phyloP scores from a whole-genome alignment of 2,113 vertebrate species.

The Sebastes schlegelii region DNA sequence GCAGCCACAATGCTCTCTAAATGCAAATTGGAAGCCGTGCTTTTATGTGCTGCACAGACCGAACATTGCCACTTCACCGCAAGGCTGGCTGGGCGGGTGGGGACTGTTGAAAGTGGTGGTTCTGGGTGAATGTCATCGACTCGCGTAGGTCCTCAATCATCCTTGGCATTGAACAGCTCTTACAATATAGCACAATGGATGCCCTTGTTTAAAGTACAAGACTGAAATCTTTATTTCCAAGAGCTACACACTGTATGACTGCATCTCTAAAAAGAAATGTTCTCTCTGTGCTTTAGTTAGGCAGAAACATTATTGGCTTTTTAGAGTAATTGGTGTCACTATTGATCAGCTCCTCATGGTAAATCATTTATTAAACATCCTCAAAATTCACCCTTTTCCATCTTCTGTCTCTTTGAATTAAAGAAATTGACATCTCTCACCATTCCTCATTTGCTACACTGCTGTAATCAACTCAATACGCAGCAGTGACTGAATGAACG shows the following conservation, averaged over 20 bases:
- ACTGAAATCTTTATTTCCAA: conserved; percentile 21
- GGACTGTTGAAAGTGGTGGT: conserved; percentile 40
- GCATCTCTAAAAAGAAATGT: neutral
- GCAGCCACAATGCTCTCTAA: conserved; percentile 49
- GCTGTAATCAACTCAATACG: conserved; percentile 25
- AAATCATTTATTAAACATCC: conserved; percentile 18
- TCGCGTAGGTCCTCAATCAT: conserved; percentile 43
- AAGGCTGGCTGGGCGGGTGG: conserved; percentile 42
- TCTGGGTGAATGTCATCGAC: conserved; percentile 47
- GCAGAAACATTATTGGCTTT: neutral
- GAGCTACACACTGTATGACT: neutral
- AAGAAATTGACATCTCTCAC: conserved; percentile 3
- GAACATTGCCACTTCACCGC: conserved; percentile 35
- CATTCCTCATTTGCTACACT: neutral
- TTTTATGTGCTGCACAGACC: conserved; percentile 53
- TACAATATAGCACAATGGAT: conserved; percentile 20
- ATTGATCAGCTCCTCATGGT: conserved; percentile 20
- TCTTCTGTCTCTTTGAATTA: conserved; percentile 24
- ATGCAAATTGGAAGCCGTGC: conserved; percentile 58
- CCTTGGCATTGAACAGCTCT: conserved; percentile 30
- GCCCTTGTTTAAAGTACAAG: conserved; percentile 29
- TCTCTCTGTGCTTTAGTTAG: neutral
- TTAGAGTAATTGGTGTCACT: conserved; percentile 9
- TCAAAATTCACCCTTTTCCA: neutral
- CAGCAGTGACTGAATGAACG: conserved; percentile 3